Evolutionary conservation across 2,113 vertebrate species (phyloP).

Genomic region (Aegotheles bennettii): DNA sequence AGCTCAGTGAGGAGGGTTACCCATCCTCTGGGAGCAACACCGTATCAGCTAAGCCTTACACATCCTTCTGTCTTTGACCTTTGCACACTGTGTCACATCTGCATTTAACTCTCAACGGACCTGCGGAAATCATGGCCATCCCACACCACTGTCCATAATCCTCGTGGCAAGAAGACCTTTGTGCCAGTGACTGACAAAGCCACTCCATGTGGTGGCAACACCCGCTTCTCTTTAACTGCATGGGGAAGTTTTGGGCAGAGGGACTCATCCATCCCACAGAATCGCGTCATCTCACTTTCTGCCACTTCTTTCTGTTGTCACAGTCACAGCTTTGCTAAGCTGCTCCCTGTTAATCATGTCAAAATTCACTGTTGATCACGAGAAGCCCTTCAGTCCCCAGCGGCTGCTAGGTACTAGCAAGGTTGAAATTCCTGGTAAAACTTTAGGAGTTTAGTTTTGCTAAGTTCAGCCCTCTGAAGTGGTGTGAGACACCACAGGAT

Average conservation of each 20-base stretch:
- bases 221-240: neutral
- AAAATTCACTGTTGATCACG: neutral
- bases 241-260: neutral
- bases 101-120: neutral
- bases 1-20: neutral
- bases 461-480: neutral
- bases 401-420: neutral
- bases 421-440: neutral
- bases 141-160: neutral
- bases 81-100: neutral
- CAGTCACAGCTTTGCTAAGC: neutral
- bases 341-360: neutral
- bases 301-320: neutral
- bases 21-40: neutral
- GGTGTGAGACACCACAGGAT: neutral
- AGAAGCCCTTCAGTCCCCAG: neutral
- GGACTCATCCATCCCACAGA: neutral
- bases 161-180: neutral
- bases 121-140: neutral
- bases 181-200: neutral
- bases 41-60: rapidly evolving
- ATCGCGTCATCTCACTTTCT: neutral
- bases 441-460: neutral
- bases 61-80: neutral
- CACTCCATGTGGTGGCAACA: neutral